Conservation (phyloP, 2,797 vertebrate species). For the Oreochromis mossambicus region DNA sequence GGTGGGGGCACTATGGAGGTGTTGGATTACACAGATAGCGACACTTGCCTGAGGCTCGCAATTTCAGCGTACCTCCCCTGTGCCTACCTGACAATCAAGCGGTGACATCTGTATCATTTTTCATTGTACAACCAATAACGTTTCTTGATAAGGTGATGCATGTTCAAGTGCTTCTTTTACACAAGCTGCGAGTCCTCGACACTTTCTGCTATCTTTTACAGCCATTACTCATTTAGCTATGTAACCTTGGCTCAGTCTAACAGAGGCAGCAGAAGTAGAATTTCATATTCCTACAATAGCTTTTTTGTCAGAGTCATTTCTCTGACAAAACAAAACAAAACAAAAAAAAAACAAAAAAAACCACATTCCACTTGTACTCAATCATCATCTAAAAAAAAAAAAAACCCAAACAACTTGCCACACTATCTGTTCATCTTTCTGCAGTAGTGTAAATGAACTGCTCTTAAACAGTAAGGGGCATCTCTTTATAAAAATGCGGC, state of each 20-base stretch:
- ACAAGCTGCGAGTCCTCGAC: constrained; percentile 24
- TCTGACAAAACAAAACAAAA: not conserved
- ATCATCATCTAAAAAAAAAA: not conserved
- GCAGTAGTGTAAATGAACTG: not conserved
- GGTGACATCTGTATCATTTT: constrained; percentile 37
- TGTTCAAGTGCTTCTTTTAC: constrained; percentile 45
- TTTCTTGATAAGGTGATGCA: constrained; percentile 35
- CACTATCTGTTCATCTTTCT: not conserved
- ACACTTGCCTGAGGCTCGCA: constrained; percentile 37
- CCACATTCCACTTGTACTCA: not conserved
- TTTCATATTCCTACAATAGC: constrained; percentile 20
- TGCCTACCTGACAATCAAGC: constrained; percentile 40
- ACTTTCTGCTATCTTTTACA: constrained; percentile 38
- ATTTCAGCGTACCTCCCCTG: constrained; percentile 19
- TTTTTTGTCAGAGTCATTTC: not conserved
- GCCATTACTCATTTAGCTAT: constrained; percentile 25
- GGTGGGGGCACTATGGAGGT: constrained; percentile 1
- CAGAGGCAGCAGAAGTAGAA: constrained; percentile 7
- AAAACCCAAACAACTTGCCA: not conserved
- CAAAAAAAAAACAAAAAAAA: not conserved
- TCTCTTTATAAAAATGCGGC: not conserved
- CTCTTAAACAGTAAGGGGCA: not conserved
- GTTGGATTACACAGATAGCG: constrained; percentile 46
- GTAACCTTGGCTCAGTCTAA: constrained; percentile 43
- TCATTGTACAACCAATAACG: constrained; percentile 32